Conservation (phyloP, 2,888 invertebrate genomes). For the Sphecodes monilicornis region DNA sequence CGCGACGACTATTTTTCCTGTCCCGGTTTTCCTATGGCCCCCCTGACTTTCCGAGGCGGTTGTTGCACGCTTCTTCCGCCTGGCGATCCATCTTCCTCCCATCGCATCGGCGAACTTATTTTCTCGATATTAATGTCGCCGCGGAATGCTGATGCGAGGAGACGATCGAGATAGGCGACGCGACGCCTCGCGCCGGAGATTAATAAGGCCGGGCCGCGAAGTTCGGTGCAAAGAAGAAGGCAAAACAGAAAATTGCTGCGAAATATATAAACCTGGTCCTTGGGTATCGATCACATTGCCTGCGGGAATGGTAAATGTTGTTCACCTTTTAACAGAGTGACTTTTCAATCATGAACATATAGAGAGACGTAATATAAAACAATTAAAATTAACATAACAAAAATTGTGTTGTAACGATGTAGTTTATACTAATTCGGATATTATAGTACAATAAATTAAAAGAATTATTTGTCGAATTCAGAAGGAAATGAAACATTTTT, state of each 20-base stretch:
- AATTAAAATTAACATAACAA: no score
- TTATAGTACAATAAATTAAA: no score
- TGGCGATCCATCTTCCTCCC: slow-evolving; percentile 13
- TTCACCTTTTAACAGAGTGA: no score
- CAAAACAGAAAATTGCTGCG: not conserved
- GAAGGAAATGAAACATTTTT: no score
- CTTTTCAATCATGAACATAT: no score
- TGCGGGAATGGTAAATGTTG: not conserved
- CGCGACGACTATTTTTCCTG: not conserved
- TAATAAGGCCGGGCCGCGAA: slow-evolving; percentile 4
- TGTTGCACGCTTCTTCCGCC: slow-evolving; percentile 5
- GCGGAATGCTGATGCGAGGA: not conserved
- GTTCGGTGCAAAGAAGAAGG: not conserved
- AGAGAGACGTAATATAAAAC: no score
- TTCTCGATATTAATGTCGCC: slow-evolving; percentile 20
- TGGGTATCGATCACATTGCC: not conserved
- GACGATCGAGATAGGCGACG: slow-evolving; percentile 5
- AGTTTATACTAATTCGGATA: no score
- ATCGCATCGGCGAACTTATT: not conserved
- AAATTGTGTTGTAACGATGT: no score
- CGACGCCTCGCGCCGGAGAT: not conserved
- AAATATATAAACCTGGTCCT: not conserved
- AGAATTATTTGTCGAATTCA: no score
- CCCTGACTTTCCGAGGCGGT: slow-evolving; percentile 2
- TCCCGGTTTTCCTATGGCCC: not conserved